Percentiles rank a stretch among this genome's conserved stretches.
phyloP scores from a whole-genome alignment of 35 echinoderm and acorn worm genomes.

The Anneissia japonica region DNA sequence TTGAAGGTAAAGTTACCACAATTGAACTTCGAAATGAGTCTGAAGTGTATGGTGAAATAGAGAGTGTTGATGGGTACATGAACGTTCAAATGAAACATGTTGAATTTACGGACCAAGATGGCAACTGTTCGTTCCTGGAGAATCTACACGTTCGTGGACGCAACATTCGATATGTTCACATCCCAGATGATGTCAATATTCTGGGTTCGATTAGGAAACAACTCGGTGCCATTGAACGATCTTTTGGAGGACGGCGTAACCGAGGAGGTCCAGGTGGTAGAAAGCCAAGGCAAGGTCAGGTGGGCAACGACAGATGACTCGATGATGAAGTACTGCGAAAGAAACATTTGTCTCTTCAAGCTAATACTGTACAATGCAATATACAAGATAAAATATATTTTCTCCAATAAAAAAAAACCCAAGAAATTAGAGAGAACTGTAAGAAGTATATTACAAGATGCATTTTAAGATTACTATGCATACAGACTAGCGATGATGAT shows the following conservation, averaged over 20 bases:
- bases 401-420: no score
- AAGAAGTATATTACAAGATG: no score
- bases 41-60: slow-evolving; percentile 44
- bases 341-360: no score
- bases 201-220: slow-evolving; percentile 48
- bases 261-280: not conserved
- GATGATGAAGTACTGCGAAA: no score
- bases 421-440: no score
- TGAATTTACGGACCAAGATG: slow-evolving; percentile 40
- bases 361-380: no score
- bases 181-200: slow-evolving; percentile 84
- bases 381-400: no score
- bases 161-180: slow-evolving; percentile 72
- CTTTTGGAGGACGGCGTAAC: not conserved
- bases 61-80: slow-evolving; percentile 89
- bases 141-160: slow-evolving; percentile 66
- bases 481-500: no score
- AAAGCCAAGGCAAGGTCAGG: not conserved
- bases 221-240: not conserved
- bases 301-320: no score
- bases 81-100: slow-evolving; percentile 80
- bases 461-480: no score
- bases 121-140: slow-evolving; percentile 29
- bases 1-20: slow-evolving; percentile 55
- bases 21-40: slow-evolving; percentile 83